phyloP scores from a whole-genome alignment of 2,888 invertebrate genomes.

The Anoplius nigerrimus region DNA sequence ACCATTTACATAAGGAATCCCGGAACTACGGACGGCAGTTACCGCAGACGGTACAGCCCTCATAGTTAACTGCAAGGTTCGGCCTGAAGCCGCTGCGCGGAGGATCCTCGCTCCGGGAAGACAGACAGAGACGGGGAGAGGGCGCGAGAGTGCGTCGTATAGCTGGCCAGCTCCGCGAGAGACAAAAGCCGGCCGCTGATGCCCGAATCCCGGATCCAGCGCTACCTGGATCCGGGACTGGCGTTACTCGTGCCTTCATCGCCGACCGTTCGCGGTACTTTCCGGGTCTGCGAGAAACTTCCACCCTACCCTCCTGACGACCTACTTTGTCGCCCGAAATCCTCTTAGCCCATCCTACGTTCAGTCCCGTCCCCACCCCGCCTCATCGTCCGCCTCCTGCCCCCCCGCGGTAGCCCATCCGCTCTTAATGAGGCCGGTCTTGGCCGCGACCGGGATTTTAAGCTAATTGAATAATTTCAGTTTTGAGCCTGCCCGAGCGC shows the following conservation, averaged over 20 bases:
- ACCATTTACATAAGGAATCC: constrained; percentile 67
- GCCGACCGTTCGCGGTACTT: constrained; percentile 13
- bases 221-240: neutral
- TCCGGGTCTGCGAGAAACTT: constrained; percentile 11
- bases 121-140: neutral
- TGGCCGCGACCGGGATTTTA: constrained; percentile 59
- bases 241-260: neutral
- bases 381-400: neutral
- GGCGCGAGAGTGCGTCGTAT: neutral
- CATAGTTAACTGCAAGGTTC: neutral
- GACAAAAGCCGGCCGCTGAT: constrained; percentile 3
- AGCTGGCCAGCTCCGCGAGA: neutral
- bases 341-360: constrained; percentile 69
- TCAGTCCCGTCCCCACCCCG: too few species aligned
- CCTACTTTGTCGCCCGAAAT: constrained; percentile 52
- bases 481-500: constrained; percentile 51
- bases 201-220: constrained; percentile 3
- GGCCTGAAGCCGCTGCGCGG: neutral
- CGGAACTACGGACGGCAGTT: constrained; percentile 58
- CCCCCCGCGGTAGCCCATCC: neutral
- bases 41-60: constrained; percentile 47
- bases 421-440: constrained; percentile 65
- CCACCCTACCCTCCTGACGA: constrained; percentile 5
- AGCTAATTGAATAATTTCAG: constrained; percentile 69
- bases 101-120: neutral